Base-by-base conservation (phyloP, 2,888 invertebrate species). In the Trichogramma evanescens region DNA sequence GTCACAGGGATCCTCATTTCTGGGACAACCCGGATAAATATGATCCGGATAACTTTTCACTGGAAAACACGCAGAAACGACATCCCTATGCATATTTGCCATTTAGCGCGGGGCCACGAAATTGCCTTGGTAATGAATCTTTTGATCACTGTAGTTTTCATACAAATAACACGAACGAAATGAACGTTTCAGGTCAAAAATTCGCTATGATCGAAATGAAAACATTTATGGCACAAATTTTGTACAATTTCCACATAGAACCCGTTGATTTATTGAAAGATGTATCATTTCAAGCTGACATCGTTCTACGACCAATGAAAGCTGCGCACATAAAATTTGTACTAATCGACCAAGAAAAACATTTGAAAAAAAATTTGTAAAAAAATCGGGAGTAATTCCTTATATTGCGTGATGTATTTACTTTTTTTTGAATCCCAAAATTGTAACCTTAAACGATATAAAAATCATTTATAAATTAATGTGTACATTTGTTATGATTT, bases 31-130 rank as follows among this genome's bases (percentile, higher is more conserved):
- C 89, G 0, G 77, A 82, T 52, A 88, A 52, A 55, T 59, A 55
- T n/a, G 46, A 56, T 46, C 59, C 59, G 5, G 59, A 59, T 38
- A 51, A 55, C 51, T 89, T 89, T 72, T 70, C 84, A 53, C 81
- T 83, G 0, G 84, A 87, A 68, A 46, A 58, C 10, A 46, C 51
- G 6, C 56, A 58, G 50, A 58, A 58, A 39, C 75, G 84, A 39
- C 84, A 86, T 74, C 83, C 84, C 0, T 86, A 81, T 69, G 80
- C 84, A 0, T 86, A 83, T 69, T 79, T 86, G 45, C 86, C 86
- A 0, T 55, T 54, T 44, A 54, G 58, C 26, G 49, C 54, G 13
- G 54, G 58, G 9, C 49, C 54, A 2, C 53, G 86, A 42, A 86
- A 86, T 71, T 86, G 86, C 67, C 85, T 86, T 66, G 86, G 85